Evolutionary conservation across 2,797 vertebrate genomes (phyloP).

Genomic region (Pogonophryne albipinna): DNA sequence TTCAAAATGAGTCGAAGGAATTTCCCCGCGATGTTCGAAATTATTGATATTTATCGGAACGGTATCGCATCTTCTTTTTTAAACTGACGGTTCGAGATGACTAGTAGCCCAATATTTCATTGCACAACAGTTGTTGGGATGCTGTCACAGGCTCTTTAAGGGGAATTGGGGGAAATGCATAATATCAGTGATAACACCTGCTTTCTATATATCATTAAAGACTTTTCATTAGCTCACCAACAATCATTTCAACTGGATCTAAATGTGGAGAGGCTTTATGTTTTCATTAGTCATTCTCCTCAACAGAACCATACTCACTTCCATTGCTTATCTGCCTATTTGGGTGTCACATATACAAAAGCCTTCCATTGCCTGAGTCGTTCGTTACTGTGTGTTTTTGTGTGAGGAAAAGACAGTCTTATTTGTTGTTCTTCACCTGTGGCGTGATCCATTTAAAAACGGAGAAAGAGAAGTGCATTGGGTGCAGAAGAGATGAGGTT

Average conservation of each 20-base stretch:
- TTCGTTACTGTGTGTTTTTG: conserved; percentile 16
- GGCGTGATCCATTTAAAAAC: conserved; percentile 35
- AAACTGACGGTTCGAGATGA: too few species aligned
- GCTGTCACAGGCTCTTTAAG: too few species aligned
- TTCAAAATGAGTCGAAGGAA: too few species aligned
- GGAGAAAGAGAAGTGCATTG: conserved; percentile 3
- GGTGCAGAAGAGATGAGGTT: conserved; percentile 49
- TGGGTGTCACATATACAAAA: conserved; percentile 26
- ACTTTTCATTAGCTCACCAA: conserved; percentile 28
- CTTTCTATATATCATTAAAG: conserved; percentile 5
- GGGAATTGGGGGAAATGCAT: background rate
- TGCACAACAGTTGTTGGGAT: too few species aligned
- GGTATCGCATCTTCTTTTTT: too few species aligned
- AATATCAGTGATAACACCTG: background rate
- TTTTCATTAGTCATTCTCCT: conserved; percentile 44
- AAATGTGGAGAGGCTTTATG: conserved; percentile 36
- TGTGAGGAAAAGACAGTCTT: conserved; percentile 25
- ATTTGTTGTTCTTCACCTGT: conserved; percentile 38
- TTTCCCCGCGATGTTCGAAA: too few species aligned
- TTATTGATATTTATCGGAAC: too few species aligned
- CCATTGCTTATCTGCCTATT: conserved; percentile 27
- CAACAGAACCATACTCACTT: conserved; percentile 28
- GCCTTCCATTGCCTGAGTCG: conserved; percentile 29
- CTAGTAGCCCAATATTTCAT: too few species aligned
- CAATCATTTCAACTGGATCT: conserved; percentile 28